These are phyloP conservation scores for Oryzias woworae DNA, from an alignment of 2,113 vertebrate genomes.

Conservation along the genomic window DNA sequence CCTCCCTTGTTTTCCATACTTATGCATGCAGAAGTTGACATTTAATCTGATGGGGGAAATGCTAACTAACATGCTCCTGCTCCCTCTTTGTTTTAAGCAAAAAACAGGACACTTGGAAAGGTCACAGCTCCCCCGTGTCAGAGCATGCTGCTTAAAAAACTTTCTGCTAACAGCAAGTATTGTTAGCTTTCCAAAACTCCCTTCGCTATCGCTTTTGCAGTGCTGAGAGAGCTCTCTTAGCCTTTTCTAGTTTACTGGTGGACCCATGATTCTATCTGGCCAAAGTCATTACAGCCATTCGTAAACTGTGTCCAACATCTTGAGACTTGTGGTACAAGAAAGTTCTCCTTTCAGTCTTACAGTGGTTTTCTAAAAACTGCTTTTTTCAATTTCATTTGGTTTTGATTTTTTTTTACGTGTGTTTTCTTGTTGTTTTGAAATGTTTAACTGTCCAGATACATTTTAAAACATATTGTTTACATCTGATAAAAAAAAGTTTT, in stretches of 20 bases:
- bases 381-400: too few relatives aligned
- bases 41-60: constrained; percentile 71
- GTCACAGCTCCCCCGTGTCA: constrained; percentile 68
- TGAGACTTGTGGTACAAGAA: too few relatives aligned
- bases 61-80: constrained; percentile 70
- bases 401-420: too few relatives aligned
- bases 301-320: neutral
- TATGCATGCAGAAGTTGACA: constrained; percentile 75
- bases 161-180: constrained; percentile 50
- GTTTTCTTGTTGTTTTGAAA: too few relatives aligned
- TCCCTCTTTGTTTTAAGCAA: constrained; percentile 66
- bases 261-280: constrained; percentile 37
- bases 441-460: too few relatives aligned
- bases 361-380: too few relatives aligned
- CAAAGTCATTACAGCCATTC: constrained; percentile 35
- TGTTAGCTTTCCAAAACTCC: constrained; percentile 43
- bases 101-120: constrained; percentile 71
- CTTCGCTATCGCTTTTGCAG: constrained; percentile 35
- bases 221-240: constrained; percentile 36
- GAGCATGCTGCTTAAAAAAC: constrained; percentile 56
- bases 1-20: constrained; percentile 51
- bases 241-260: constrained; percentile 44
- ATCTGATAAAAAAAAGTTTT: too few relatives aligned
- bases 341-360: too few relatives aligned
- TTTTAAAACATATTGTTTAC: too few relatives aligned